phyloP scores from a whole-genome alignment of 2,888 invertebrate species.

The Caenorhabditis wallacei region DNA sequence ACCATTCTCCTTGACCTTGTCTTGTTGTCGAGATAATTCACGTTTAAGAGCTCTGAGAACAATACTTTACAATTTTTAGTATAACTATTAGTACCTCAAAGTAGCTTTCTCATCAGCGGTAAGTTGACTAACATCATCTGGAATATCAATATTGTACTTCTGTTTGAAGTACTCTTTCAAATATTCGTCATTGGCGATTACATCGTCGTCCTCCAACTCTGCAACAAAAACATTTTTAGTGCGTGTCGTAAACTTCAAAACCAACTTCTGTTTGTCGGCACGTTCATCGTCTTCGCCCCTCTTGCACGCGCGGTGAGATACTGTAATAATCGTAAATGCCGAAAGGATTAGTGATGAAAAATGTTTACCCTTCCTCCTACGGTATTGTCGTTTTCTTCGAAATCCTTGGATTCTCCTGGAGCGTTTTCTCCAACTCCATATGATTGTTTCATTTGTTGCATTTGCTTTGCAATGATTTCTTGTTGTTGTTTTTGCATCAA shows the following conservation, averaged over 20 bases:
- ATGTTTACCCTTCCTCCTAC: conserved; percentile 66
- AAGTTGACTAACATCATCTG: conserved; percentile 73
- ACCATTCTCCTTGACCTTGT: conserved; percentile 69
- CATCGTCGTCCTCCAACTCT: conserved; percentile 74
- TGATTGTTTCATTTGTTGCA: conserved; percentile 68
- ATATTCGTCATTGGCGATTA: conserved; percentile 75
- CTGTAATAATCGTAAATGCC: conserved; percentile 47
- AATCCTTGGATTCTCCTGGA: conserved; percentile 51
- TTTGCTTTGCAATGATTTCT: conserved; percentile 74
- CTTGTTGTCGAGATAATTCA: conserved; percentile 71
- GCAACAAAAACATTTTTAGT: conserved; percentile 14
- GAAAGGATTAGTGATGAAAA: conserved; percentile 10
- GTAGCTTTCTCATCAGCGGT: conserved; percentile 77
- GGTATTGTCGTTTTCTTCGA: conserved; percentile 63
- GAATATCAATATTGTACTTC: conserved; percentile 78
- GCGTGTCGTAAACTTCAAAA: conserved; percentile 17
- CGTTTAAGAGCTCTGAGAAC: conserved; percentile 72
- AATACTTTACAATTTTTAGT: not conserved
- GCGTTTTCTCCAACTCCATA: conserved; percentile 54
- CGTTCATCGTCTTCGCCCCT: conserved; percentile 69
- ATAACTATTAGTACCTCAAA: conserved; percentile 46
- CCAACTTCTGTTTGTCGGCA: conserved; percentile 64
- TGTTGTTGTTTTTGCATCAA: conserved; percentile 81
- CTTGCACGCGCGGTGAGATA: conserved; percentile 64
- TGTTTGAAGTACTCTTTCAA: conserved; percentile 76